phyloP scores from a whole-genome alignment of 2,888 invertebrate species.

The Hymenopus coronatus region DNA sequence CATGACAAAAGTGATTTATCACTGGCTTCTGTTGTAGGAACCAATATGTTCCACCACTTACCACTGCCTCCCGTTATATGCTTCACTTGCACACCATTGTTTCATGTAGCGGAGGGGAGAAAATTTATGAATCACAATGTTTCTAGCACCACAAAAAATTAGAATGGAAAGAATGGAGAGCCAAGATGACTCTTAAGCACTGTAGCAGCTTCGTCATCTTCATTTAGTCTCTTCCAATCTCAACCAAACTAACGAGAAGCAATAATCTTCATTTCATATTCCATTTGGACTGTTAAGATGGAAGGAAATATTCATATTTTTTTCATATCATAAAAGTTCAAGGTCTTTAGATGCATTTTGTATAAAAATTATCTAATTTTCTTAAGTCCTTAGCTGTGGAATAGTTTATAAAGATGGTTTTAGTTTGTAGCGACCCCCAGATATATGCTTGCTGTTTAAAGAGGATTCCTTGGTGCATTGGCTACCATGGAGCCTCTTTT shows the following conservation, averaged over 20 bases:
- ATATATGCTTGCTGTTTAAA: background rate
- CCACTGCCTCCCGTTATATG: background rate
- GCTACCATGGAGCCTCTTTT: background rate
- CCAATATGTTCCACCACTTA: background rate
- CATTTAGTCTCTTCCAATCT: background rate
- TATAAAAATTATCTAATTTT: background rate
- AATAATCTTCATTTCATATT: background rate
- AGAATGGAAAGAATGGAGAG: background rate
- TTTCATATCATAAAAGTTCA: background rate
- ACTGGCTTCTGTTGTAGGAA: background rate
- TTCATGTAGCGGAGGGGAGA: background rate
- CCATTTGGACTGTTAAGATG: background rate
- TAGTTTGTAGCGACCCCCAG: constrained; percentile 11
- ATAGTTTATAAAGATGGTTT: background rate
- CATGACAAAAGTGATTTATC: background rate
- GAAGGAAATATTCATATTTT: constrained; percentile 1
- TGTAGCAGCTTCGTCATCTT: background rate
- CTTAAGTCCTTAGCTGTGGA: background rate
- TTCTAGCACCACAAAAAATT: background rate
- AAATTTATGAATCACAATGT: background rate
- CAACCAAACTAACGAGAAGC: background rate
- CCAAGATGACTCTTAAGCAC: background rate
- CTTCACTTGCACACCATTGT: background rate
- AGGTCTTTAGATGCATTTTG: background rate
- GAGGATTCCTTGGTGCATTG: too few species aligned